Evolutionary conservation across 2,113 vertebrate genomes (phyloP), one percentile per base, ranked within the genome.

Genomic region (Syrrhaptes paradoxus): DNA sequence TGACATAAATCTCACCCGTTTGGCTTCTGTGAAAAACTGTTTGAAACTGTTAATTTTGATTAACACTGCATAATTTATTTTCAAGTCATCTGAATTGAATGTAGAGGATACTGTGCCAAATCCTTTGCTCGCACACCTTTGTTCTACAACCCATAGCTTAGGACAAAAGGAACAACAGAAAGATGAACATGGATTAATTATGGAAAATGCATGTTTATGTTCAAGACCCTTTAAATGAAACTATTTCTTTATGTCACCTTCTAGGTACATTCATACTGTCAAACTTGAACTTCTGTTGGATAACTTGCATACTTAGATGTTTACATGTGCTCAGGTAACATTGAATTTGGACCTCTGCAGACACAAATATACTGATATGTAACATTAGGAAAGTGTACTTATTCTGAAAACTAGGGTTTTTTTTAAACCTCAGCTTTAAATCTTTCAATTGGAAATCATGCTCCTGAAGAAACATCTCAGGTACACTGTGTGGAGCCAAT

Each of bases 21-120:
- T 85, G 62, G 51, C 72, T 87, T 87, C 48, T 87, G 77, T 84
- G 78, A 93, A 91, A 94, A 94, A 88, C 76, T 68, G 48, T 92
- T 90, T 87, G 82, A 89, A 94, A 87, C 57, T 93, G 66, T 91
- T 92, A 92, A 48, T 80, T 97, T 94, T 89, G 59, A 97, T 95
- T 97, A 97, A 75, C 28, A 1, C 57, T 95, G 80, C 74, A 94
- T 94, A 95, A 89, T 96, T 94, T 77, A 28, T 57, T 91, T 93
- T 92, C 81, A 89, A 74, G 20, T 91, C 7, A 5, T 84, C 76
- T 90, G 36, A 83, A 52, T 11, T 89, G 52, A 93, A 80, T 1
- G 9, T 63, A 77, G 34, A 78, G 41, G 67, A 77, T 70, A 41
- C 9, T 52, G 16, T 28, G 54, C 65, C 65, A 73, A 79, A 74